Evolutionary conservation across 2,888 invertebrate species (phyloP).

Genomic region (Drosophila barbarae): DNA sequence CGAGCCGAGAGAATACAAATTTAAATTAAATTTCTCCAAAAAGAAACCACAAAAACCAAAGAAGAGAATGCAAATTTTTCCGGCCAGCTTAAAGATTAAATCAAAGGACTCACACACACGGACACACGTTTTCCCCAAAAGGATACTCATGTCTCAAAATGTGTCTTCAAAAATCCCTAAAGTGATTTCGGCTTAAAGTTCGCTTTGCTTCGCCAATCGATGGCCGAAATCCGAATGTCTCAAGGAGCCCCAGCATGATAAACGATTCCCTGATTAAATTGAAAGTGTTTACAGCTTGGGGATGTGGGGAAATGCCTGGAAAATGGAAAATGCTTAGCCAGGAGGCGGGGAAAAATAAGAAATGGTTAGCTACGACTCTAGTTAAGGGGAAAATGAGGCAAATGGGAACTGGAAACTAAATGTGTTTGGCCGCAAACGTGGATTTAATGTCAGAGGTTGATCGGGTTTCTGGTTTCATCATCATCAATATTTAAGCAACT

Average conservation of each 20-base stretch:
- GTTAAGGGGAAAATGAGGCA: background rate
- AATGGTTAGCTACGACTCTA: background rate
- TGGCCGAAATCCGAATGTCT: background rate
- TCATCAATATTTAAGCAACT: slow-evolving; percentile 7
- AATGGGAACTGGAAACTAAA: background rate
- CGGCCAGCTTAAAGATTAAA: slow-evolving; percentile 5
- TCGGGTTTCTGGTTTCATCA: background rate
- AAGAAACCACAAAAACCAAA: background rate
- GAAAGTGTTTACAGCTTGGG: slow-evolving; percentile 16
- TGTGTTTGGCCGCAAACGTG: background rate
- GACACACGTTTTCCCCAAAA: background rate
- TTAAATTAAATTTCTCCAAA: slow-evolving; percentile 13
- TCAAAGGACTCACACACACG: background rate
- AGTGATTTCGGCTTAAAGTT: slow-evolving; percentile 28
- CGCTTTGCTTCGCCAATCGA: slow-evolving; percentile 15
- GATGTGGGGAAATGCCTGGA: background rate
- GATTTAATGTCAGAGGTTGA: background rate
- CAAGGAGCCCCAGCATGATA: slow-evolving; percentile 12
- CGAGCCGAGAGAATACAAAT: background rate
- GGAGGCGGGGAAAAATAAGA: background rate
- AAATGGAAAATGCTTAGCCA: background rate
- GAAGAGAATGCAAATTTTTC: background rate
- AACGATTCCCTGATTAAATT: slow-evolving; percentile 23
- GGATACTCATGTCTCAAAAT: slow-evolving; percentile 2
- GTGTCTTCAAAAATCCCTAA: slow-evolving; percentile 16